Base-by-base conservation (phyloP, 2,113 vertebrate genomes). In the Alosa alosa region DNA sequence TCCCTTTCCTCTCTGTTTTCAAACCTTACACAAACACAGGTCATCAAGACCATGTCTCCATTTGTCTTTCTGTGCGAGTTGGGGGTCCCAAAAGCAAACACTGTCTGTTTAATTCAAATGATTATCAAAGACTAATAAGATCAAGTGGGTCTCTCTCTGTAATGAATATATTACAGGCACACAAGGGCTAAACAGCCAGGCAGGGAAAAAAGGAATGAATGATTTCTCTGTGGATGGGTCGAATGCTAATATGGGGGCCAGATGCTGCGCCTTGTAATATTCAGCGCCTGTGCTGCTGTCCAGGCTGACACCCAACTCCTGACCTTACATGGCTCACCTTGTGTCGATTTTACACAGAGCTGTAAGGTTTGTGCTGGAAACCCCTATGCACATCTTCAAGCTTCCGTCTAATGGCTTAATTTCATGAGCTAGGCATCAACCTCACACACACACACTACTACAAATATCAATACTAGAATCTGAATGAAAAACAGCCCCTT, bases 91-190 rank as follows among this genome's bases (percentile, higher is more conserved):
- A 11, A 88, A 86, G 85, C 83, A 86, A 88, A 87, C 86, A 84
- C 45, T 11, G 75, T 86, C 84, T 86, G 82, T 85, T 87, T 88
- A 86, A 87, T 88, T 86, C 47, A 84, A 84, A 49, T 31, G 60
- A 89, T 89, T 90, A 88, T 90, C 84, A 87, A 88, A 89, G 87
- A 88, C 88, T 90, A 90, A 87, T 85, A 87, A 81, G 81, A 86
- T 50, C 52, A 86, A 82, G 85, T 85, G 83, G 82, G 83, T 22
- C 82, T 84, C 50, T 20, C 82, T 83, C 60, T 85, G n/a, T 87
- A 86, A 88, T 83, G 75, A 86, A 89, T 89, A 87, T 81, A 83
- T 86, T 82, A 83, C 60, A 45, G 31, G 81, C 82, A 68, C 47
- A 87, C 84, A 86, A 86, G 84, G 84, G 87, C 75, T 86, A 81